Base-by-base conservation (phyloP, 2,888 invertebrate species). In the Nyleta sp. region DNA sequence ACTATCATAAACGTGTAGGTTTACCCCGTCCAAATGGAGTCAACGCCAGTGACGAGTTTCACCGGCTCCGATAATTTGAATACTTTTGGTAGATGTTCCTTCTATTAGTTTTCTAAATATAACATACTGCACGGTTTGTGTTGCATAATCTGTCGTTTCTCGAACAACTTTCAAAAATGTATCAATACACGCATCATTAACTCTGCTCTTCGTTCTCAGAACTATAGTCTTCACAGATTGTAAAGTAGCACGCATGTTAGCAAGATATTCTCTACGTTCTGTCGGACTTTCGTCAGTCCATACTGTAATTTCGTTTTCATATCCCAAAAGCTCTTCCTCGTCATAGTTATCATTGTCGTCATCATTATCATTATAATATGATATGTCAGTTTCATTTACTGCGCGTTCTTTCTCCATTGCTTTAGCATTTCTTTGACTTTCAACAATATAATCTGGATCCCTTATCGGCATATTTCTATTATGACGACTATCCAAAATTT, bases 401-500 rank as follows among this genome's bases (percentile, higher is more conserved):
- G n/a, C n/a, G n/a, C n/a, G n/a, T n/a, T n/a, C n/a, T n/a, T n/a
- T n/a, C n/a, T n/a, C n/a, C n/a, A n/a, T n/a, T n/a, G n/a, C n/a
- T n/a, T n/a, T n/a, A n/a, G n/a, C n/a, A n/a, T n/a, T n/a, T n/a
- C n/a, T n/a, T n/a, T 38, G 38, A 11, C n/a, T 38, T 38, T 38
- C 38, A 38, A 38, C 10, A n/a, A 28, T 28, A 28, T 28, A 28
- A 28, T 7, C 8, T 28, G 48, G 48, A 50, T 50, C 24, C n/a
- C 48, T 52, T 6, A 48, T 48, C 11, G 48, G 48, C 48, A 48
- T 48, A 11, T 13, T 11, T 50, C 50, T 50, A 13, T 11, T 40
- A 11, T 68, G 28, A 0, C 80, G 50, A 59, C 78, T 76, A 44
- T 85, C 83, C 3, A 84, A 35, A n/a, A 84, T 85, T 80, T 85